Conservation (phyloP, 2,113 vertebrate species). For the Lanius ludovicianus region DNA sequence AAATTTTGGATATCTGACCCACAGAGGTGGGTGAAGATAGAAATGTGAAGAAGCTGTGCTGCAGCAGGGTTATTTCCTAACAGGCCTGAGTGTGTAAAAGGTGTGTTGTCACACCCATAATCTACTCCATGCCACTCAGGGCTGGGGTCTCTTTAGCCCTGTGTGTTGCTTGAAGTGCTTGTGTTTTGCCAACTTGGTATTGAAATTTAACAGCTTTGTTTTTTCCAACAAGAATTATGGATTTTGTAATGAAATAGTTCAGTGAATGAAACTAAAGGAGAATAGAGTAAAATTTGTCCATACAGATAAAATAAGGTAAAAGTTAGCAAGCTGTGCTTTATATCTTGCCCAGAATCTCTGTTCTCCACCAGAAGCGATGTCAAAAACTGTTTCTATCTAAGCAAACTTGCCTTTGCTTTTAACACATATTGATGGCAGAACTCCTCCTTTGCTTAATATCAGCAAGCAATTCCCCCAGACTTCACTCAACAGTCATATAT, state of each 20-base stretch:
- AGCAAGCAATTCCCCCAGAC: not conserved
- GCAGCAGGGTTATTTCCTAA: not conserved
- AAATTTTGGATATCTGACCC: not conserved
- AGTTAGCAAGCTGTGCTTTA: not conserved
- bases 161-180: not conserved
- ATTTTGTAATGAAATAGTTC: not conserved
- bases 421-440: not conserved
- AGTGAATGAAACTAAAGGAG: not conserved
- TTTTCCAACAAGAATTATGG: not conserved
- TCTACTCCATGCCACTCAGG: not conserved
- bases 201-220: not conserved
- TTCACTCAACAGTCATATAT: not conserved
- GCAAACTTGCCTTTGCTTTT: not conserved
- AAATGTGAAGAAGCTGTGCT: not conserved
- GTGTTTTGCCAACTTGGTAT: not conserved
- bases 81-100: not conserved
- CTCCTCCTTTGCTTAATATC: not conserved
- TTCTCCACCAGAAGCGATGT: not conserved
- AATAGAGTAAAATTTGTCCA: not conserved
- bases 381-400: not conserved
- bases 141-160: not conserved
- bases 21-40: not conserved
- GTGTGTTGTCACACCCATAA: not conserved
- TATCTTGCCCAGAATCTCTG: not conserved
- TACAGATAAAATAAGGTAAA: not conserved